Base-by-base conservation (phyloP, 2,797 vertebrate species). In the Champsocephalus esox region DNA sequence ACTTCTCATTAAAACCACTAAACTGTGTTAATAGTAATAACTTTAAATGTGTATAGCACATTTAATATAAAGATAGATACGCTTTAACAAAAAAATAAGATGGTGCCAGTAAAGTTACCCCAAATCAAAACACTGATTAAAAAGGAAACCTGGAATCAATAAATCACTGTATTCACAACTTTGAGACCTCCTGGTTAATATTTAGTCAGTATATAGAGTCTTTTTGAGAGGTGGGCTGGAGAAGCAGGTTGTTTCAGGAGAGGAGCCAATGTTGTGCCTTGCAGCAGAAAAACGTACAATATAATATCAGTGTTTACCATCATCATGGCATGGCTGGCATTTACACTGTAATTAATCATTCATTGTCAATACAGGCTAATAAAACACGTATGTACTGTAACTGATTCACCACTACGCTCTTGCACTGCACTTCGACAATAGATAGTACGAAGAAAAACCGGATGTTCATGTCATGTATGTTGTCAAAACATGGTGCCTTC, bases 251-350 rank as follows among this genome's bases (percentile, higher is more conserved):
- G 5, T 4, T 66, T 66, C 11, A 17, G 21, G 8, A 70, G 14
- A 70, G 14, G 24, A 48, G 45, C 45, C n/a, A n/a, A 16, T 45
- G 48, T 24, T 46, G n/a, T 62, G 48, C 21, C 46, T 48, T 28
- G 45, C 17, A 46, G 45, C 32, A 24, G 34, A 62, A 28, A 19
- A 4, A 69, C 14, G 11, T 44, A 14, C 16, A 34, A 32, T 19
- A 58, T 19, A 19, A 38, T 2, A 52, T 70, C 51, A 69, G 19
- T 11, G 3, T 62, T 73, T 64, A 66, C 60, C 64, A 64, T 34
- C 24, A 24, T 24, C 21, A 24, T 24, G 21, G 21, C 62, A 77
- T 46, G 52, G 32, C 44, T 12, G 16, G 62, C 41, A 64, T 48
- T 50, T 9, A 38, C 34, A 38, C 34, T 38, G 34, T 38, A 41